phyloP scores from a whole-genome alignment of 2,113 vertebrate species.

The Sialia sialis region DNA sequence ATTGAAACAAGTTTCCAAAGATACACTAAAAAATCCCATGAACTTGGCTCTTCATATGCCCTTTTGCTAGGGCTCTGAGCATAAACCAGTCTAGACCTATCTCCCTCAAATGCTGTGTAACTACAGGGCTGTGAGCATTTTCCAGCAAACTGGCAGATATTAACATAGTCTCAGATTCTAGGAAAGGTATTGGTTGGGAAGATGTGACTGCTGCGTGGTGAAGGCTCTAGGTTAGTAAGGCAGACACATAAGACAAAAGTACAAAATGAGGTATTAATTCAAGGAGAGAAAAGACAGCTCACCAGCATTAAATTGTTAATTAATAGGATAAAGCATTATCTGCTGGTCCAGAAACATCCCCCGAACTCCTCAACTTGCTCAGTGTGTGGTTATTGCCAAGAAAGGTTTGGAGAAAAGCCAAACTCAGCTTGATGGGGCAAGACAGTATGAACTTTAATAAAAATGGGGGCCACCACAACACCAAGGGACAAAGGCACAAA shows the following conservation, averaged over 20 bases:
- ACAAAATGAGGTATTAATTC: neutral
- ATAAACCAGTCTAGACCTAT: neutral
- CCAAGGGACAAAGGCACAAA: neutral
- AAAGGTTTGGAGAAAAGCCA: neutral
- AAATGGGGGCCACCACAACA: neutral
- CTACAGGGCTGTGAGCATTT: neutral
- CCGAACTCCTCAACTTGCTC: neutral
- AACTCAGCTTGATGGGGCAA: neutral
- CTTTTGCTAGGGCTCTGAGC: neutral
- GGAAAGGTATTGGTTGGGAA: neutral
- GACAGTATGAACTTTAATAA: neutral
- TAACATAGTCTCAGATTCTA: neutral
- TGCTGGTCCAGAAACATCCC: neutral
- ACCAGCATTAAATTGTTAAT: neutral
- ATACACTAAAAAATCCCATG: neutral
- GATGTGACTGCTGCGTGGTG: neutral
- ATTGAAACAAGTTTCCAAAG: neutral
- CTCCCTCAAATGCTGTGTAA: neutral
- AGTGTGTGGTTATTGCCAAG: neutral
- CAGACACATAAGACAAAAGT: neutral
- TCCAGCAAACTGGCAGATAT: neutral
- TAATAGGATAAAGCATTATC: conserved; percentile 19
- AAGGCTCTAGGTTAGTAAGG: neutral
- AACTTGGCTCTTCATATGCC: neutral
- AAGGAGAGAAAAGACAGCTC: neutral